Percentiles rank a stretch among this genome's conserved stretches.
Conservation (phyloP, 1,140 invertebrate genomes). For the Carcinoscorpius rotundicauda region DNA sequence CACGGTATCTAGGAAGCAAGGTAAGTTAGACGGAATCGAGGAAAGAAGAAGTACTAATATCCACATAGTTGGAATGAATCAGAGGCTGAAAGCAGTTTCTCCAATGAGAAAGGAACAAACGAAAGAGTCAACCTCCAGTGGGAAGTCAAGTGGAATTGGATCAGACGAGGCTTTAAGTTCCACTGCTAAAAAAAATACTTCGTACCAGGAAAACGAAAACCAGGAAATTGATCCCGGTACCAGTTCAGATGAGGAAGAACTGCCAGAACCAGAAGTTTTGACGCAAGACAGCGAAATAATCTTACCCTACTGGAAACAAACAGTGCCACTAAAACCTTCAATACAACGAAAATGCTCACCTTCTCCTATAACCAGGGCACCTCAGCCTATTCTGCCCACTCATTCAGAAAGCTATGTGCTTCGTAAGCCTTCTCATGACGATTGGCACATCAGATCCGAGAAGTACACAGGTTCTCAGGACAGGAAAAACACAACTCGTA, state of each 20-base stretch:
- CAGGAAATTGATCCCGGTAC: conserved; percentile 20
- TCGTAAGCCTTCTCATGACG: no score
- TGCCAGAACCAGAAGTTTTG: not conserved
- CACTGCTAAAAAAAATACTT: conserved; percentile 28
- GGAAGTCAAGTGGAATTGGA: conserved; percentile 57
- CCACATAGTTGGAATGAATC: conserved; percentile 17
- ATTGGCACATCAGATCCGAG: no score
- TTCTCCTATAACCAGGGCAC: no score
- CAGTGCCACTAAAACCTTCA: no score
- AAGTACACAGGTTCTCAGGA: no score
- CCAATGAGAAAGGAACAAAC: not conserved
- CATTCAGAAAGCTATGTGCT: no score
- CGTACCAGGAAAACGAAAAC: conserved; percentile 15
- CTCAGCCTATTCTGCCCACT: no score
- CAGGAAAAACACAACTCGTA: no score
- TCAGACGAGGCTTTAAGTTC: conserved; percentile 68
- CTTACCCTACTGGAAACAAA: not conserved
- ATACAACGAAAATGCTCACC: no score
- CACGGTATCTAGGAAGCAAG: conserved; percentile 56
- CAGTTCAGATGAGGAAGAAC: conserved; percentile 20
- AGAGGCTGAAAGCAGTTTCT: not conserved
- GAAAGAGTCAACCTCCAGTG: conserved; percentile 24
- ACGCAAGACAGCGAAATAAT: not conserved
- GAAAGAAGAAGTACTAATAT: conserved; percentile 34
- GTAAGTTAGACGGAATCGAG: conserved; percentile 56